phyloP scores from a whole-genome alignment of 2,113 vertebrate species.

The Opisthocomus hoazin region DNA sequence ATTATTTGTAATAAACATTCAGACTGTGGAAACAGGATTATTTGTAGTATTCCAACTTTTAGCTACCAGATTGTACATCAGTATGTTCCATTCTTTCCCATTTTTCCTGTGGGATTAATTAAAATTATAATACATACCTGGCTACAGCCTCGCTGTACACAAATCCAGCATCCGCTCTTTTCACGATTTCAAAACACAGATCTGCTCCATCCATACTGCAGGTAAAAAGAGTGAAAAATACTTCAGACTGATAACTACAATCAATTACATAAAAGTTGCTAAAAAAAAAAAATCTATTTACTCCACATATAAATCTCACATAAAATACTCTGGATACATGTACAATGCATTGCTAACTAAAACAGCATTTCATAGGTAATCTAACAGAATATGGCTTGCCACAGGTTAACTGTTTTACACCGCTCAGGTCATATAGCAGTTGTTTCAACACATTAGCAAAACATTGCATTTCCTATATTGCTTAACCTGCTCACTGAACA shows the following conservation, averaged over 20 bases:
- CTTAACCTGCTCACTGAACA: neutral
- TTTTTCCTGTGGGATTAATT: neutral
- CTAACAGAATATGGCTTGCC: neutral
- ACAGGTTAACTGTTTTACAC: neutral
- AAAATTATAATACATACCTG: slow-evolving; percentile 77
- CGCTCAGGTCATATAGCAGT: neutral
- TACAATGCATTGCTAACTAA: neutral
- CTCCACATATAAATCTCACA: neutral
- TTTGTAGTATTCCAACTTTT: neutral
- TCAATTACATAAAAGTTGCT: neutral
- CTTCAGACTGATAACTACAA: neutral
- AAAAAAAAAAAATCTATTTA: neutral
- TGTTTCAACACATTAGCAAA: neutral
- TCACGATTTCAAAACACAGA: slow-evolving; percentile 93
- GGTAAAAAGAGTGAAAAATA: neutral
- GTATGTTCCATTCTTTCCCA: neutral
- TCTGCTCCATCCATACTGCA: slow-evolving; percentile 93
- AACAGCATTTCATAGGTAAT: neutral
- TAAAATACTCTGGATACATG: neutral
- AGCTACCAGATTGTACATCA: neutral
- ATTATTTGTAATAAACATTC: neutral
- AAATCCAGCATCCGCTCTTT: slow-evolving; percentile 92
- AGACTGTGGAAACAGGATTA: neutral
- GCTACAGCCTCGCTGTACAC: slow-evolving; percentile 96
- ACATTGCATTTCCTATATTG: neutral